Evolutionary conservation across 2,888 invertebrate genomes (phyloP).

Genomic region (Laothoe populi): DNA sequence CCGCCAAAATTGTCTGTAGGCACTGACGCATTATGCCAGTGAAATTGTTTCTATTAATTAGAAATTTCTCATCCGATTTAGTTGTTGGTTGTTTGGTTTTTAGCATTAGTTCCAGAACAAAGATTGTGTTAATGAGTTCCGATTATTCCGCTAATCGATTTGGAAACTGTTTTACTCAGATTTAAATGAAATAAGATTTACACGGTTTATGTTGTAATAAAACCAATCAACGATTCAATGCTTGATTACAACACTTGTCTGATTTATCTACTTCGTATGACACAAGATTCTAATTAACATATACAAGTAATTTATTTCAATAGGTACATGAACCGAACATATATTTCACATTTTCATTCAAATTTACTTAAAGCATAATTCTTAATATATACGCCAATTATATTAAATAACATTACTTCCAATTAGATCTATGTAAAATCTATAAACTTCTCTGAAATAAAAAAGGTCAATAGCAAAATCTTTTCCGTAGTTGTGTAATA

Average conservation of each 20-base stretch:
- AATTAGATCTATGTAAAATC: too few relatives aligned
- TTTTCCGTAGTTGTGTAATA: neutral
- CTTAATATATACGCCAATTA: too few relatives aligned
- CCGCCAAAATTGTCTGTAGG: slow-evolving; percentile 59
- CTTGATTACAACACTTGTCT: neutral
- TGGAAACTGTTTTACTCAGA: neutral
- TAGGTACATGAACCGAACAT: too few relatives aligned
- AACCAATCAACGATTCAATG: neutral
- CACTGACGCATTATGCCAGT: slow-evolving; percentile 54
- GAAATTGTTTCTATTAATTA: slow-evolving; percentile 68
- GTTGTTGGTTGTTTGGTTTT: slow-evolving; percentile 36
- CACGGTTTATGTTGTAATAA: neutral
- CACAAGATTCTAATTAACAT: neutral
- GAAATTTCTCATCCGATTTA: slow-evolving; percentile 49
- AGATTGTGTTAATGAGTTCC: slow-evolving; percentile 5
- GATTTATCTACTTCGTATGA: neutral
- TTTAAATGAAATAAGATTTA: neutral
- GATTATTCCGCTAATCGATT: slow-evolving; percentile 2
- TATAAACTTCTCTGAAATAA: neutral
- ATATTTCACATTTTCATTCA: too few relatives aligned
- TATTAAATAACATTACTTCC: too few relatives aligned
- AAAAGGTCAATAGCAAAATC: too few relatives aligned
- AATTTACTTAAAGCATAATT: too few relatives aligned
- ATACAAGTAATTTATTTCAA: neutral
- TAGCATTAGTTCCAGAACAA: slow-evolving; percentile 8